These are phyloP conservation scores for Volucella inflata DNA, from an alignment of 2,888 invertebrate species.

Conservation along the genomic window DNA sequence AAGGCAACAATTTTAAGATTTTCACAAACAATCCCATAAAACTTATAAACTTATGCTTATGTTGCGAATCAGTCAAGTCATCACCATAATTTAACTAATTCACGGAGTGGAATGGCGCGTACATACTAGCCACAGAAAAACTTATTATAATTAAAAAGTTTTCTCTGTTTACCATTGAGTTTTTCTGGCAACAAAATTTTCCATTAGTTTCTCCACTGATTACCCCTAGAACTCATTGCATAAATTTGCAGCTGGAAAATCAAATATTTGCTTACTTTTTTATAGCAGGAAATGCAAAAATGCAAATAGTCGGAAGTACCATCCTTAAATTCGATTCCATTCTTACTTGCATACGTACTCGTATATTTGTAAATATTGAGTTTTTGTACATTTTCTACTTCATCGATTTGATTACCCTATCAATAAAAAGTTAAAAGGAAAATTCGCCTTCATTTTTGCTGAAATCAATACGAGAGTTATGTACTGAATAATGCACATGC, in stretches of 20 bases:
- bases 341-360: conserved; percentile 13
- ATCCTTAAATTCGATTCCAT: not conserved
- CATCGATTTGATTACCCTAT: conserved; percentile 47
- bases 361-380: not conserved
- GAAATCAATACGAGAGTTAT: no score
- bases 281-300: not conserved
- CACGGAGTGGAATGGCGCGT: not conserved
- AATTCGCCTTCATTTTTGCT: no score
- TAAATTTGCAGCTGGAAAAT: conserved; percentile 17
- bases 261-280: conserved; percentile 25
- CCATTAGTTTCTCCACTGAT: not conserved
- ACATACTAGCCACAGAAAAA: conserved; percentile 21
- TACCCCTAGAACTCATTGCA: not conserved
- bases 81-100: conserved; percentile 11
- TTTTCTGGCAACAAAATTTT: not conserved
- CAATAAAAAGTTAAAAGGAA: not conserved
- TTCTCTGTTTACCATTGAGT: conserved; percentile 17
- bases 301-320: not conserved
- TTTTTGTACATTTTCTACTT: conserved; percentile 47
- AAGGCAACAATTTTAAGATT: not conserved
- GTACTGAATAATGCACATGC: no score
- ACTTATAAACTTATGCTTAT: conserved; percentile 38
- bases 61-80: conserved; percentile 32
- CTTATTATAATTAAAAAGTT: conserved; percentile 58
- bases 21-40: conserved; percentile 10